phyloP scores from a whole-genome alignment of 37 sponge, comb jelly and placozoan species.

The Halisarca cf. caerulea region DNA sequence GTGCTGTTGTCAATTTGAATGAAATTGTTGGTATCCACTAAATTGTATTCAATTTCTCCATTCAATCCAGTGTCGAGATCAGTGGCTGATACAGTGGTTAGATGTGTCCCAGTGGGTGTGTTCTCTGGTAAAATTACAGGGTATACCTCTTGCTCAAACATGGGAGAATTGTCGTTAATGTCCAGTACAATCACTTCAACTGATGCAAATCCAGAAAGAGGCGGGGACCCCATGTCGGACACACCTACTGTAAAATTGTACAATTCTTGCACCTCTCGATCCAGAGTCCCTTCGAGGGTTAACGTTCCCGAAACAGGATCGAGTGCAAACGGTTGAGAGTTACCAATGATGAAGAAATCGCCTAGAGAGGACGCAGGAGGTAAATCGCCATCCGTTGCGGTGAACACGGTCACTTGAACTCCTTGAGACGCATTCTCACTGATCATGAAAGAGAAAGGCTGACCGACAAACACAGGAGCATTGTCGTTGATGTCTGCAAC shows the following conservation, averaged over 20 bases:
- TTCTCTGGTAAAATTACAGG: conserved; percentile 32
- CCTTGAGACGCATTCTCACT: conserved; percentile 42
- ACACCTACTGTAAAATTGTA: conserved; percentile 35
- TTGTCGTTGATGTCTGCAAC: conserved; percentile 82
- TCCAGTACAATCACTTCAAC: conserved; percentile 6
- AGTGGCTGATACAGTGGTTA: conserved; percentile 36
- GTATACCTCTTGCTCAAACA: conserved; percentile 17
- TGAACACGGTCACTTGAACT: not conserved
- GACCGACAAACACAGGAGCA: conserved; percentile 55
- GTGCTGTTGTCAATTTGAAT: conserved; percentile 44
- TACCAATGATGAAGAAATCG: not conserved
- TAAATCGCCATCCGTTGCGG: conserved; percentile 39
- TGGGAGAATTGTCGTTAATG: conserved; percentile 28
- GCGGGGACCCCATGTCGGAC: conserved; percentile 26
- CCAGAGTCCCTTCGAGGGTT: not conserved
- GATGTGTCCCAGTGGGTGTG: conserved; percentile 6
- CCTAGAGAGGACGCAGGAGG: not conserved
- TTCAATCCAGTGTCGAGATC: conserved; percentile 43
- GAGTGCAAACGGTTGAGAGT: not conserved
- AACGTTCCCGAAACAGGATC: not conserved
- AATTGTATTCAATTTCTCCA: not conserved
- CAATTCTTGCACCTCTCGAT: not conserved
- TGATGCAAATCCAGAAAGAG: not conserved
- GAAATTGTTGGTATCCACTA: not conserved
- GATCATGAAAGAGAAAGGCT: conserved; percentile 34